These are phyloP conservation scores for Mya arenaria DNA, from an alignment of 1,140 invertebrate genomes.

Conservation along the genomic window DNA sequence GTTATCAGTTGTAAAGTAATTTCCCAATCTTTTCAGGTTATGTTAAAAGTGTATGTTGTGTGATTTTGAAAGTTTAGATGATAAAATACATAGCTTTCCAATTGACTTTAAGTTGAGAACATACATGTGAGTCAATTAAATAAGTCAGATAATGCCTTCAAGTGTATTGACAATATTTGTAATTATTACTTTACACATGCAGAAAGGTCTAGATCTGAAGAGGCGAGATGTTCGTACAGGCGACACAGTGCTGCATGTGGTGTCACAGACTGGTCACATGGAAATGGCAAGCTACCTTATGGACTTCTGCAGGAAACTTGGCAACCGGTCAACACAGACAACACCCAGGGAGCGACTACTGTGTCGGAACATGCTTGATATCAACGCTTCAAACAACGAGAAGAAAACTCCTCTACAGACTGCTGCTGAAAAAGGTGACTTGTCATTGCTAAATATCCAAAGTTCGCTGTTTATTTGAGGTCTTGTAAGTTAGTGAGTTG, in stretches of 20 bases:
- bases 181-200: too few relatives aligned
- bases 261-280: constrained; percentile 67
- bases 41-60: too few relatives aligned
- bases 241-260: constrained; percentile 72
- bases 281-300: constrained; percentile 69
- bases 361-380: constrained; percentile 63
- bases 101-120: too few relatives aligned
- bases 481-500: too few relatives aligned
- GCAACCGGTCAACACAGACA: background rate
- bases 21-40: constrained; percentile 72
- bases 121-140: too few relatives aligned
- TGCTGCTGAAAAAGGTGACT: constrained; percentile 75
- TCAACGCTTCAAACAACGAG: constrained; percentile 72
- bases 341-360: background rate
- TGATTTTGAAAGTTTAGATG: too few relatives aligned
- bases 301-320: constrained; percentile 57
- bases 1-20: too few relatives aligned
- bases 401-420: constrained; percentile 74
- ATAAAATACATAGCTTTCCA: too few relatives aligned
- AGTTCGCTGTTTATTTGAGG: background rate
- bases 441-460: too few relatives aligned
- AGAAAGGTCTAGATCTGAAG: constrained; percentile 74
- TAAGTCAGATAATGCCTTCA: too few relatives aligned
- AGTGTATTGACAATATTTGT: too few relatives aligned
- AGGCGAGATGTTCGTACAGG: constrained; percentile 68